phyloP scores from a whole-genome alignment of 2,797 vertebrate species.

The Myotis findleyi region DNA sequence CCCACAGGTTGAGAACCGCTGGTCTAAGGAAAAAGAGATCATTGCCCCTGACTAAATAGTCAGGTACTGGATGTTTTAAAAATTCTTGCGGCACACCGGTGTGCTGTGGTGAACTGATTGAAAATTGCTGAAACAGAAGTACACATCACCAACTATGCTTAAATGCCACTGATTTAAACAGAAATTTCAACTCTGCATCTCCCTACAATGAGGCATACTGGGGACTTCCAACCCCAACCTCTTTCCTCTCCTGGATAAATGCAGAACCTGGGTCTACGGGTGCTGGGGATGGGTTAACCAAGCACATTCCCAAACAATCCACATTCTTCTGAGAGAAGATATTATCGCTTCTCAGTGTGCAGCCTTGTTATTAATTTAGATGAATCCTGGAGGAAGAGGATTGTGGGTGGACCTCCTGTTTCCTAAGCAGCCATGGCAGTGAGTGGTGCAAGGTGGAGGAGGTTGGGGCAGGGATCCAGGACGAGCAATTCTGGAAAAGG shows the following conservation, averaged over 20 bases:
- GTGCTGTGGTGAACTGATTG: too few relatives aligned
- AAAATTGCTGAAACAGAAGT: background rate
- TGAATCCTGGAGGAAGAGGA: slow-evolving; percentile 70
- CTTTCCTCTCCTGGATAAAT: slow-evolving; percentile 45
- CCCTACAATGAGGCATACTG: background rate
- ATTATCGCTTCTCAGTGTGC: slow-evolving; percentile 53
- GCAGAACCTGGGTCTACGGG: slow-evolving; percentile 20
- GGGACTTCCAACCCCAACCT: background rate
- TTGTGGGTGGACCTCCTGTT: slow-evolving; percentile 68
- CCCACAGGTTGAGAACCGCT: too few relatives aligned
- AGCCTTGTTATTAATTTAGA: slow-evolving; percentile 71
- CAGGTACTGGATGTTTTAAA: background rate
- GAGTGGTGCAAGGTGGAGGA: slow-evolving; percentile 46
- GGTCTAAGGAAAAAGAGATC: background rate
- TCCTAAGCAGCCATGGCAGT: slow-evolving; percentile 48
- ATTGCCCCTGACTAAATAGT: background rate
- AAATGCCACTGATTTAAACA: slow-evolving; percentile 16
- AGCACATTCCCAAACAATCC: slow-evolving; percentile 50
- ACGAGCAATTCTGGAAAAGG: slow-evolving; percentile 41
- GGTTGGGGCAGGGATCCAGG: slow-evolving; percentile 61
- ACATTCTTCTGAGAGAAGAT: slow-evolving; percentile 66
- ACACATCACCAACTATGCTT: background rate
- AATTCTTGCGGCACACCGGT: background rate
- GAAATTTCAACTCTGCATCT: background rate
- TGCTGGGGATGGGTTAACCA: background rate